Evolutionary conservation across 2,797 vertebrate genomes (phyloP).

Genomic region (Mus spretus): DNA sequence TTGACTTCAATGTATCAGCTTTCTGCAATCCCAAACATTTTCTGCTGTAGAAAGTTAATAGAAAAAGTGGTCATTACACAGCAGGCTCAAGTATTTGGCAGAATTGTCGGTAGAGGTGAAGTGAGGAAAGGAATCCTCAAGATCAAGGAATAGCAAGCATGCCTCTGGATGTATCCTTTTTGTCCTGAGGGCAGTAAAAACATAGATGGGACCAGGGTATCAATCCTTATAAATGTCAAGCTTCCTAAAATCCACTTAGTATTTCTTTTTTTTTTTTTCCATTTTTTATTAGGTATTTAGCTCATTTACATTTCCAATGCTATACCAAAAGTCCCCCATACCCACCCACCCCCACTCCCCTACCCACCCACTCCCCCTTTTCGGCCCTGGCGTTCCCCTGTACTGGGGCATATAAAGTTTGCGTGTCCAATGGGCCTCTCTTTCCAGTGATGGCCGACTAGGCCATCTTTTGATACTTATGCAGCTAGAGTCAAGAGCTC

Average conservation of each 20-base stretch:
- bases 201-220: background rate
- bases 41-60: constrained; percentile 1
- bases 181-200: background rate
- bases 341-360: too few species aligned
- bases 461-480: too few species aligned
- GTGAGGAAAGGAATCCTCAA: background rate
- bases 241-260: constrained; percentile 23
- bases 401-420: too few species aligned
- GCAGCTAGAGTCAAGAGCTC: too few species aligned
- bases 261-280: too few species aligned
- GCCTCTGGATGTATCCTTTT: background rate
- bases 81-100: constrained; percentile 43
- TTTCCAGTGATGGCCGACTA: too few species aligned
- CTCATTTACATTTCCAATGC: too few species aligned
- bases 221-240: constrained; percentile 49
- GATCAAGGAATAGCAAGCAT: background rate
- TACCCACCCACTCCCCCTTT: too few species aligned
- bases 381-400: too few species aligned
- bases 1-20: background rate
- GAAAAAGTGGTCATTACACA: background rate
- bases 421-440: too few species aligned
- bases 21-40: constrained; percentile 41
- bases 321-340: too few species aligned
- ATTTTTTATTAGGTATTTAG: too few species aligned
- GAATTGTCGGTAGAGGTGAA: constrained; percentile 20